Conservation (phyloP, 1,140 invertebrate genomes). For the Pomacea maculata region DNA sequence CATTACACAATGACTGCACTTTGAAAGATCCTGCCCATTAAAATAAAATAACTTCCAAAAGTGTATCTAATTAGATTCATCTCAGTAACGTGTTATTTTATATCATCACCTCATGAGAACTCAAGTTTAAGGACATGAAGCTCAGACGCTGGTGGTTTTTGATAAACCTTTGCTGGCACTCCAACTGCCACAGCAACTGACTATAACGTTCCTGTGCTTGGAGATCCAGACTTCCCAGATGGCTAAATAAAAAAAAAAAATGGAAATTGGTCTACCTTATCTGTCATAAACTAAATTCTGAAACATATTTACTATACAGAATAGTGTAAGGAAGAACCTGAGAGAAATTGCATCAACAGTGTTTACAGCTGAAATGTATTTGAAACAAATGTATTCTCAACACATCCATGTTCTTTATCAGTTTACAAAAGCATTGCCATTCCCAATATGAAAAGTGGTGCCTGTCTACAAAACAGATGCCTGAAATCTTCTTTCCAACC, state of each 20-base stretch:
- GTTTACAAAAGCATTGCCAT: background rate
- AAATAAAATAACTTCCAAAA: background rate
- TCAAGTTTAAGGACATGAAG: slow-evolving; percentile 30
- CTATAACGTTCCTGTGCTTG: slow-evolving; percentile 39
- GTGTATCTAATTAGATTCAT: background rate
- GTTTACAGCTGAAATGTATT: background rate
- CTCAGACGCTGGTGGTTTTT: slow-evolving; percentile 28
- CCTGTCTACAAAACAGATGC: background rate
- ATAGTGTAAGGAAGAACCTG: background rate
- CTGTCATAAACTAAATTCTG: background rate
- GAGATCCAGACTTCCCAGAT: slow-evolving; percentile 31
- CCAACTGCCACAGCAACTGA: slow-evolving; percentile 30
- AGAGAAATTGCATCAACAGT: background rate
- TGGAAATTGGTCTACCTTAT: background rate
- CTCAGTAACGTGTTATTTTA: background rate
- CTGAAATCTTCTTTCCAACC: background rate
- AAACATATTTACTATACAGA: background rate
- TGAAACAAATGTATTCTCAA: background rate
- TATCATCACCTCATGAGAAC: slow-evolving; percentile 30
- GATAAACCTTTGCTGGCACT: slow-evolving; percentile 34
- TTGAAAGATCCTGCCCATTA: background rate
- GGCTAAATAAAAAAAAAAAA: slow-evolving; percentile 14
- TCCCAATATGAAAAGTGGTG: background rate
- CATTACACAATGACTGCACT: background rate
- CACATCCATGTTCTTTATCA: background rate